A percentile compares a stretch with the other conserved stretches of the same genome.
These are phyloP conservation scores for Platycheirus rosarum DNA, from an alignment of 2,888 invertebrate genomes.

Conservation along the genomic window DNA sequence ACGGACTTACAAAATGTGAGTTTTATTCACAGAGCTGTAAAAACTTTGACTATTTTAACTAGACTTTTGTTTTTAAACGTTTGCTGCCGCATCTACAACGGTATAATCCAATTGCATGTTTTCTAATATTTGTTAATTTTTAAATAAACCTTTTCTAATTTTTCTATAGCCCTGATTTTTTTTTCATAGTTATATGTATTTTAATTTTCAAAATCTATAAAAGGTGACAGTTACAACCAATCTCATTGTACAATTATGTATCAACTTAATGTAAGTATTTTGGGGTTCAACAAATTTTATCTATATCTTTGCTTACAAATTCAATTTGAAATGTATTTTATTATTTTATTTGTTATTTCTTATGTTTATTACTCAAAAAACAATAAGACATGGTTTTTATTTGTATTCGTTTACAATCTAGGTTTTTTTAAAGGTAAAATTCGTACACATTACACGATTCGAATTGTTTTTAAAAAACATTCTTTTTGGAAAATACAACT, in stretches of 20 bases:
- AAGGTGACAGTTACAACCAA: conserved; percentile 56
- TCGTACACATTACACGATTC: conserved; percentile 75
- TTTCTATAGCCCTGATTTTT: conserved; percentile 29
- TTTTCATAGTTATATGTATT: background rate
- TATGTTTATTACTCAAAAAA: no score
- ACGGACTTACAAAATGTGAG: conserved; percentile 63
- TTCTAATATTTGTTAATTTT: background rate
- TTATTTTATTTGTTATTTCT: conserved; percentile 17
- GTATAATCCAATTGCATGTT: background rate
- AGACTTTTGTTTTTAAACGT: conserved; percentile 14
- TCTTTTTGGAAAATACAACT: conserved; percentile 53
- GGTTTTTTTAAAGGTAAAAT: conserved; percentile 56
- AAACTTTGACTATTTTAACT: conserved; percentile 30
- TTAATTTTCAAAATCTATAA: conserved; percentile 2
- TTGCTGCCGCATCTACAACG: conserved; percentile 5
- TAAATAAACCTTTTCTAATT: conserved; percentile 4
- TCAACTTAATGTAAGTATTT: conserved; percentile 22
- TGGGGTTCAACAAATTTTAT: conserved; percentile 16
- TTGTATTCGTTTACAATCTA: conserved; percentile 12
- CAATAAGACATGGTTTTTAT: conserved; percentile 31
- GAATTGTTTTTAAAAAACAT: conserved; percentile 51
- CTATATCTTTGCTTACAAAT: conserved; percentile 33
- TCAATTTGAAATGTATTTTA: conserved; percentile 18
- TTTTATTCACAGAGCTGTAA: conserved; percentile 40
- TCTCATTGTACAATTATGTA: conserved; percentile 40